Conservation (phyloP, 1,140 invertebrate species). For the Mylabris phalerata region DNA sequence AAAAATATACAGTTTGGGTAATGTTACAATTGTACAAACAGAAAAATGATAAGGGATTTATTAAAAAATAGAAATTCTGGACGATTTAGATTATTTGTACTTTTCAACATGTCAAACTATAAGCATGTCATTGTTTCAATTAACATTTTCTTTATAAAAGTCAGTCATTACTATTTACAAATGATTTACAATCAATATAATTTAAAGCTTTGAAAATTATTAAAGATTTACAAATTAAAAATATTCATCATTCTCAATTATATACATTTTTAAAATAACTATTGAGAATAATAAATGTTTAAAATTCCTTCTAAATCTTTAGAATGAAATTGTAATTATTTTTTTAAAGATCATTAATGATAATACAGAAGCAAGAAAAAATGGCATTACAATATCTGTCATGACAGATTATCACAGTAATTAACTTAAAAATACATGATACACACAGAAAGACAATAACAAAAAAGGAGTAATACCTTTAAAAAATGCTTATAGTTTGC, state of each 20-base stretch:
- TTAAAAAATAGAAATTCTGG: slow-evolving; percentile 2
- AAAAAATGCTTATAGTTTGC: slow-evolving; percentile 30
- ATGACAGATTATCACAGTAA: slow-evolving; percentile 34
- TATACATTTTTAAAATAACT: neutral
- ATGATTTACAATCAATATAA: too few species aligned
- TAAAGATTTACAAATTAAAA: neutral
- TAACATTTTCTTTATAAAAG: too few species aligned
- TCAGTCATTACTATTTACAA: too few species aligned
- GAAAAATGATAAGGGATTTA: slow-evolving; percentile 4
- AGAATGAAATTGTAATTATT: neutral
- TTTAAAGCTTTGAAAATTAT: too few species aligned
- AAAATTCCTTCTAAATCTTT: neutral
- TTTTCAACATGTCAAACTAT: slow-evolving; percentile 15
- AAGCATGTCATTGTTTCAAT: slow-evolving; percentile 8
- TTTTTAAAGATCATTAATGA: neutral
- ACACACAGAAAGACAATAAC: neutral
- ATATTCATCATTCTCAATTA: neutral
- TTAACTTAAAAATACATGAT: slow-evolving; percentile 23
- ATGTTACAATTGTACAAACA: neutral
- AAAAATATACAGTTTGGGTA: slow-evolving; percentile 3
- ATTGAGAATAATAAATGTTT: neutral
- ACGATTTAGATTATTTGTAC: slow-evolving; percentile 12
- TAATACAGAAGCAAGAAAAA: slow-evolving; percentile 10
- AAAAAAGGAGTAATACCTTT: slow-evolving; percentile 19
- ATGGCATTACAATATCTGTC: slow-evolving; percentile 26